A percentile compares a stretch with the other conserved stretches of the same genome.
Conservation (phyloP, 2,888 invertebrate species). For the Caradrina kadenii region DNA sequence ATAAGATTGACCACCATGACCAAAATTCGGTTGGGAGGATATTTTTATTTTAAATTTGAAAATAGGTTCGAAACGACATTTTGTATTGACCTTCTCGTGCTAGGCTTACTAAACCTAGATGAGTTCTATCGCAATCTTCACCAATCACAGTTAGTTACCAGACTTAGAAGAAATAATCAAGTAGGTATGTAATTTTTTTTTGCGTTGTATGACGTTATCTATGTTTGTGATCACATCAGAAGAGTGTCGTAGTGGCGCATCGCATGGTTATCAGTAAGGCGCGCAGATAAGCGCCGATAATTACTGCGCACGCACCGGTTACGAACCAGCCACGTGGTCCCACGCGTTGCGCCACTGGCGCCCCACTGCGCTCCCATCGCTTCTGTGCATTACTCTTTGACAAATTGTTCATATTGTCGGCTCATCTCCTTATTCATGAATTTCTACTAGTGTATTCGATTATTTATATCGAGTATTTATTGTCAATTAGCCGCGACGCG, state of each 20-base stretch:
- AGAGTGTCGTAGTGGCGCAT: constrained; percentile 60
- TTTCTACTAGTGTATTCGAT: neutral
- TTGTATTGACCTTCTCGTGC: no score
- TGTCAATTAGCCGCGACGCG: constrained; percentile 15
- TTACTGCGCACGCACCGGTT: constrained; percentile 61
- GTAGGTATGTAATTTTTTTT: constrained; percentile 2
- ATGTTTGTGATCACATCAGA: constrained; percentile 61
- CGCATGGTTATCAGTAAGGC: constrained; percentile 61
- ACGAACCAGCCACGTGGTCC: constrained; percentile 38
- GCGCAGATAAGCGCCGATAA: constrained; percentile 64
- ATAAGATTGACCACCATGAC: no score
- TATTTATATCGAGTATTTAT: constrained; percentile 26
- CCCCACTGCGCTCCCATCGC: neutral
- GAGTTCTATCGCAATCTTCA: neutral
- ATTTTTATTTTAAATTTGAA: no score
- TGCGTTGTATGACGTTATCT: constrained; percentile 56
- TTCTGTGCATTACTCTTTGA: neutral
- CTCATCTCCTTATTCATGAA: neutral
- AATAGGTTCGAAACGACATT: no score
- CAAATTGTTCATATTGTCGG: neutral
- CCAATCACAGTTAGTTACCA: neutral
- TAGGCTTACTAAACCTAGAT: no score
- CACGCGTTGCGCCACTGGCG: neutral
- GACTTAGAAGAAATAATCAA: constrained; percentile 1
- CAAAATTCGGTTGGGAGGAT: no score